A percentile compares a stretch with the other conserved stretches of the same genome.
Conservation (phyloP, 1,140 invertebrate species). For the Hycleus cichorii region DNA sequence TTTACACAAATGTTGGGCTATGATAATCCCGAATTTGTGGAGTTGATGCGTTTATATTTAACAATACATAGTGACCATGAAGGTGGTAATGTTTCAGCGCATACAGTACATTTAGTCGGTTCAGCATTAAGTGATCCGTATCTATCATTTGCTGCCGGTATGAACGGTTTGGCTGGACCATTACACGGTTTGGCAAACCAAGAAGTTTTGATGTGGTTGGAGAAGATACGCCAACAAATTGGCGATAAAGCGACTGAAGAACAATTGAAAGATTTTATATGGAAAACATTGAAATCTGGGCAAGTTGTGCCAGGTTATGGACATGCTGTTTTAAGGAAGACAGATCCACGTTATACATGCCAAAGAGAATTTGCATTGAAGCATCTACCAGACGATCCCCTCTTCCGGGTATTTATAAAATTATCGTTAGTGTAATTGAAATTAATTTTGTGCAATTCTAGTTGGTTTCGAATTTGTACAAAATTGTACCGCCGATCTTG, state of each 20-base stretch:
- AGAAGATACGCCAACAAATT: constrained; percentile 61
- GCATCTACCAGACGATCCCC: constrained; percentile 75
- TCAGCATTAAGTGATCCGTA: constrained; percentile 87
- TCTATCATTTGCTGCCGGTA: constrained; percentile 74
- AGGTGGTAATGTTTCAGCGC: constrained; percentile 83
- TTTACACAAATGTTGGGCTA: constrained; percentile 81
- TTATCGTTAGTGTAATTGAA: no score
- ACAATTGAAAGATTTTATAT: constrained; percentile 76
- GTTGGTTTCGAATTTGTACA: constrained; percentile 76
- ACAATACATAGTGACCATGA: constrained; percentile 88
- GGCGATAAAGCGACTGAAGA: constrained; percentile 67
- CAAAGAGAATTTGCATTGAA: constrained; percentile 85
- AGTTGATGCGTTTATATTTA: constrained; percentile 80
- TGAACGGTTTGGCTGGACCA: constrained; percentile 82
- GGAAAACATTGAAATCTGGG: constrained; percentile 80
- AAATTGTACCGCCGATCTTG: constrained; percentile 78
- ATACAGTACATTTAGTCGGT: constrained; percentile 80
- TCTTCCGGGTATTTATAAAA: constrained; percentile 46
- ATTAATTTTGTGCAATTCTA: constrained; percentile 25
- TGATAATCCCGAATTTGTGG: constrained; percentile 68
- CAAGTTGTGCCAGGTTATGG: constrained; percentile 91
- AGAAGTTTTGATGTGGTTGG: constrained; percentile 69
- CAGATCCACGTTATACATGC: constrained; percentile 82
- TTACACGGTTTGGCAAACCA: constrained; percentile 89
- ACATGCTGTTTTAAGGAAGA: constrained; percentile 84